phyloP scores from a whole-genome alignment of 1,140 invertebrate species.

The Trachymyrmex cornetzi region DNA sequence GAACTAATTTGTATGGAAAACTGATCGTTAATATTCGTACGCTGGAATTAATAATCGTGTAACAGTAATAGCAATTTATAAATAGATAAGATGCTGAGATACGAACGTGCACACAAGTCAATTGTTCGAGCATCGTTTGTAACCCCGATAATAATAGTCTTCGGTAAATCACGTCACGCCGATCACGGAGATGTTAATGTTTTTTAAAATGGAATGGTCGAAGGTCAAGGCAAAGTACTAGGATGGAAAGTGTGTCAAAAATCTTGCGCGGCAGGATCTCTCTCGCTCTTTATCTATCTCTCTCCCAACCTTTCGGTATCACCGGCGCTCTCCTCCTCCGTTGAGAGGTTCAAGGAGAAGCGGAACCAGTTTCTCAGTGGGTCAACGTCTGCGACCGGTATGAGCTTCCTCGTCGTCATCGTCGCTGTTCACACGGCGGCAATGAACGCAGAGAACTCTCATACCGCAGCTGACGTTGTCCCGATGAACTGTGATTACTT shows the following conservation, averaged over 20 bases:
- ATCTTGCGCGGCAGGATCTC: constrained; percentile 76
- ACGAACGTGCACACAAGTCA: background rate
- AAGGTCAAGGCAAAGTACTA: constrained; percentile 82
- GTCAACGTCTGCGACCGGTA: constrained; percentile 83
- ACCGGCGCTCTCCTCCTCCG: constrained; percentile 34
- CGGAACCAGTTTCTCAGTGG: constrained; percentile 86
- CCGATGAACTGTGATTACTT: constrained; percentile 70
- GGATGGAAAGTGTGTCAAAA: constrained; percentile 86
- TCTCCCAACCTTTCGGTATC: constrained; percentile 51
- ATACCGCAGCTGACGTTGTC: constrained; percentile 63
- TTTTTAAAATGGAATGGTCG: constrained; percentile 79
- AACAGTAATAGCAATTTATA: constrained; percentile 11
- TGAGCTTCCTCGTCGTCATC: constrained; percentile 60
- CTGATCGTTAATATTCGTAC: background rate
- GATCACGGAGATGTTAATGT: constrained; percentile 6
- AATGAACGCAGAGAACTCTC: constrained; percentile 7
- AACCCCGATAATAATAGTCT: constrained; percentile 1
- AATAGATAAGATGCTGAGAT: background rate
- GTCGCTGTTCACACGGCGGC: constrained; percentile 42
- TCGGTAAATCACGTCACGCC: constrained; percentile 15
- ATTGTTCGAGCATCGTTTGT: background rate
- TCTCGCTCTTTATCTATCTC: constrained; percentile 57
- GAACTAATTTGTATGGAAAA: constrained; percentile 31
- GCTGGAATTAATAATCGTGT: constrained; percentile 16
- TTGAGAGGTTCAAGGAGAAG: constrained; percentile 82